A percentile compares a stretch with the other conserved stretches of the same genome.
phyloP scores from a whole-genome alignment of 2,113 vertebrate genomes.

The Sorex araneus region DNA sequence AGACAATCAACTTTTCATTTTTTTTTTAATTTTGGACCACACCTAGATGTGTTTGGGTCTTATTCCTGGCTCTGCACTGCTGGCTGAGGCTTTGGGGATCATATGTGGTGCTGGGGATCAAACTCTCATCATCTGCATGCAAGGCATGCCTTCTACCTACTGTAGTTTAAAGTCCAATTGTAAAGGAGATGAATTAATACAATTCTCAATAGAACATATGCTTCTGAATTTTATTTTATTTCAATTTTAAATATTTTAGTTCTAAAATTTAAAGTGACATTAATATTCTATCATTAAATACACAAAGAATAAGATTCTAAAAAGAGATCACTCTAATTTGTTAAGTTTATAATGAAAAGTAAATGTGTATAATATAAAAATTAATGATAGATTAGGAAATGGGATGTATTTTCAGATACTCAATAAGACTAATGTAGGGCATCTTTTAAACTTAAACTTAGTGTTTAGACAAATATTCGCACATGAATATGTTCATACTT shows the following conservation, averaged over 20 bases:
- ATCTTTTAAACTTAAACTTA: conserved; percentile 45
- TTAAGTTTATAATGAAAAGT: conserved; percentile 22
- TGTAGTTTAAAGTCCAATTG: background rate
- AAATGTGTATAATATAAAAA: background rate
- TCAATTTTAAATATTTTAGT: too few relatives aligned
- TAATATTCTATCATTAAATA: conserved; percentile 47
- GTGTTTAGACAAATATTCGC: conserved; percentile 55
- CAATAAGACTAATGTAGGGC: conserved; percentile 30
- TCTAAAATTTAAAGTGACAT: background rate
- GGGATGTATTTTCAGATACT: conserved; percentile 41
- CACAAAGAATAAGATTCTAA: conserved; percentile 45
- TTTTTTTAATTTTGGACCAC: too few relatives aligned
- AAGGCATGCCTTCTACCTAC: too few relatives aligned
- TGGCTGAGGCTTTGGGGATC: too few relatives aligned
- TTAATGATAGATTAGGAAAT: conserved; percentile 30
- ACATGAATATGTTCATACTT: conserved; percentile 14
- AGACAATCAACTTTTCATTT: background rate
- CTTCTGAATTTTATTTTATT: background rate
- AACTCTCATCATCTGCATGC: too few relatives aligned
- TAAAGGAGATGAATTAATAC: background rate
- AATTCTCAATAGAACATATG: conserved; percentile 19
- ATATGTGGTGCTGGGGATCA: too few relatives aligned
- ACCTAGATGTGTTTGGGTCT: too few relatives aligned
- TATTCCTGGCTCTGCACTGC: too few relatives aligned
- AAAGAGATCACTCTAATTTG: background rate